Evolutionary conservation across 2,888 invertebrate genomes (phyloP), one percentile per base, ranked within the genome.

Genomic region (Amiota mariae): DNA sequence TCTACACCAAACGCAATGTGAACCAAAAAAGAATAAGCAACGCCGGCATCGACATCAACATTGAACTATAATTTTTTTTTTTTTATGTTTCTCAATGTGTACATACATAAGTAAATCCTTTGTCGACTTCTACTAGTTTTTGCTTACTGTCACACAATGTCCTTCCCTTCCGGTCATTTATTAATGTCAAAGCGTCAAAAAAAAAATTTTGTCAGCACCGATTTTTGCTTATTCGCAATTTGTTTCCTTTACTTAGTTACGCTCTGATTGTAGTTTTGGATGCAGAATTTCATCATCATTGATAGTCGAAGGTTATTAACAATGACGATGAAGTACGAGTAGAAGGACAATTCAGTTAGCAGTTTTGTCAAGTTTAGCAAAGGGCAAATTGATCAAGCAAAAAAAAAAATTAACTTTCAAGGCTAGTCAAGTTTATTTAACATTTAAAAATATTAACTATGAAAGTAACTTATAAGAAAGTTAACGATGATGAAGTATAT

Each of bases 121-220:
- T 70, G 66, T 70, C 49, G 73, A n/a, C 36, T 36, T 36, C 6
- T 36, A 36, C 36, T 6, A 36, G 36, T 6, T 36, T 6, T 77
- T 74, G 81, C 80, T 72, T 24, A 13, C 79, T 76, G 78, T 81
- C 81, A 81, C 84, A 82, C 85, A 84, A 84, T 85, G 84, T 85
- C 79, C 86, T 84, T 84, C 85, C 79, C 86, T 84, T 84, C 85
- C 86, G 84, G 84, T 82, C 84, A 81, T 84, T 84, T 85, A 84
- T 84, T 84, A 84, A 84, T 83, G 82, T 84, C 84, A 85, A 80
- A 80, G 85, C 67, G 20, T 54, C 51, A 68, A 68, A 68, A 66
- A 36, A 36, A 66, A 68, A 54, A 68, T 24, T 18, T 49, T 67
- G 67, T 20, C 49, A 51, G 54, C n/a, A 24, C 12, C 67, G 67